A percentile compares a stretch with the other conserved stretches of the same genome.
Evolutionary conservation across 2,113 vertebrate species (phyloP).

Genomic region (Anarhynchus alexandrinus): DNA sequence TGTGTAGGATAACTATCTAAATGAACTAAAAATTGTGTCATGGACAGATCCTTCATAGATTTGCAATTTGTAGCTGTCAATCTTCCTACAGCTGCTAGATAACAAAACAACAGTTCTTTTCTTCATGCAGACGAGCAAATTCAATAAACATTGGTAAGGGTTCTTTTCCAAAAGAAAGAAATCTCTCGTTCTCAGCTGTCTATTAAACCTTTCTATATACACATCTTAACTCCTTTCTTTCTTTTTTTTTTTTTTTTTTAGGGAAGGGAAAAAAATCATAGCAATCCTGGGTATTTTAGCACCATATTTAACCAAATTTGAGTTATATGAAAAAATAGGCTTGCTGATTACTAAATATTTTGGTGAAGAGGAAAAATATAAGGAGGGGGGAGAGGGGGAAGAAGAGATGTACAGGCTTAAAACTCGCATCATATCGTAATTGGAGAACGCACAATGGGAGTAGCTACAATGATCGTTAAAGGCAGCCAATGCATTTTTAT

Average conservation of each 20-base stretch:
- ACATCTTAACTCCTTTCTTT: not conserved
- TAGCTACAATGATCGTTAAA: conserved; percentile 41
- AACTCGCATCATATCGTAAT: conserved; percentile 21
- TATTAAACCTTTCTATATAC: conserved; percentile 5
- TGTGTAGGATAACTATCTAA: conserved; percentile 42
- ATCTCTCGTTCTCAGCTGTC: not conserved
- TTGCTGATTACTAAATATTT: not conserved
- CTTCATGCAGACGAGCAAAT: conserved; percentile 69
- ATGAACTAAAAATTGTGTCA: conserved; percentile 53
- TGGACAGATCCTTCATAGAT: conserved; percentile 53
- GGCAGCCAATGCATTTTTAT: not conserved
- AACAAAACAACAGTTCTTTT: conserved; percentile 74
- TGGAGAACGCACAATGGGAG: conserved; percentile 46
- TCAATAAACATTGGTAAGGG: conserved; percentile 62
- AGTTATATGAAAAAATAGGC: not conserved
- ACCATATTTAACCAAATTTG: conserved; percentile 8
- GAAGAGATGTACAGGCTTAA: conserved; percentile 15
- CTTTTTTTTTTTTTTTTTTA: not conserved
- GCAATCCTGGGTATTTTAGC: conserved; percentile 9
- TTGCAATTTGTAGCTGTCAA: conserved; percentile 68
- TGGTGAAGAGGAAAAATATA: not conserved
- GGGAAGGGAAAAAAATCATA: not conserved
- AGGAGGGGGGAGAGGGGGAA: too few relatives aligned
- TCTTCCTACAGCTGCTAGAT: conserved; percentile 71
- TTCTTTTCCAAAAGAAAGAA: conserved; percentile 24